Evolutionary conservation across 1,140 invertebrate genomes (phyloP), one percentile per base, ranked within the genome.

Genomic region (Diabrotica undecimpunctata): DNA sequence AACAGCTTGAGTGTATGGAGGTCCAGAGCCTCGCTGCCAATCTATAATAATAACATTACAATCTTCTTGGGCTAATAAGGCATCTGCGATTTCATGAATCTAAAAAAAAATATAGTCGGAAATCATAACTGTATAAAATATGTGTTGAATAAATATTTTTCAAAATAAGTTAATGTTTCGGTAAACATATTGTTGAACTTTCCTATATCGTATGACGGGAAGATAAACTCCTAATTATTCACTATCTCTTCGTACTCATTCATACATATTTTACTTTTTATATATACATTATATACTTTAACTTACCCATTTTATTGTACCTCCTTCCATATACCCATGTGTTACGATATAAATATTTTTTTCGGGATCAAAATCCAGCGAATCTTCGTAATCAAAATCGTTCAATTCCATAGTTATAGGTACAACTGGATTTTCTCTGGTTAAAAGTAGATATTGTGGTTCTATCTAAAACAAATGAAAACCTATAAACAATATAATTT

Each of bases 1-100:
- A 2, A 93, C 92, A 0, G 93, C 93, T 78, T 96, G 93, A 0
- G 90, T 89, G 74, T 96, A 96, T 0, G 93, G 93, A 0, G 93
- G 93, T 60, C 87, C 86, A 0, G 93, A 91, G 0, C 92, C 94
- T 41, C 83, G 84, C 46, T 89, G 85, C 94, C 94, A 96, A 73
- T 95, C 93, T 0, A 96, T 86, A 0, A 90, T 80, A 9, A 94
- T 83, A 0, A 95, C 90, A 51, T 91, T 92, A 54, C 85, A 85
- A 54, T 88, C 85, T 59, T 87, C 85, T 54, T 86, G 83, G 0
- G 81, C 79, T 65, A 94, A 79, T 13, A 93, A 72, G 69, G 89
- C 87, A 5, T 86, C 76, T 6, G 78, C 80, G 79, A 87, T 80
- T 38, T 83, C 79, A 73, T 81, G 78, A 65, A 87, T 83, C 85